Percentiles rank a stretch among this genome's conserved stretches.
Evolutionary conservation across 2,888 invertebrate genomes (phyloP).

Genomic region (Bedellia somnulentella): DNA sequence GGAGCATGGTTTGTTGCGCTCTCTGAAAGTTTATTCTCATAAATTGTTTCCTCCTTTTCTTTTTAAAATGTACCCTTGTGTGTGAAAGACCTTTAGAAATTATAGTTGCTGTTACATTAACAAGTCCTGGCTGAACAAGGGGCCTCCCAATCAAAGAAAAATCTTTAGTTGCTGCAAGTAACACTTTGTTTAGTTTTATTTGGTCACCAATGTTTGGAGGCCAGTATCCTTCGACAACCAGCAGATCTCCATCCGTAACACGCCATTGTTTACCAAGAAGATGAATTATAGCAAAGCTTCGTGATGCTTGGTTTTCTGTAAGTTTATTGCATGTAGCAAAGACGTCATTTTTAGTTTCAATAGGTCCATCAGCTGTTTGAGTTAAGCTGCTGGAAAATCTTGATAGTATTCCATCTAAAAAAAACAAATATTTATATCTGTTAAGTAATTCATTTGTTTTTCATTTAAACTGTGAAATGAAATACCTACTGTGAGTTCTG

Average conservation of each 20-base stretch:
- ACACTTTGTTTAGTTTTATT: constrained; percentile 80
- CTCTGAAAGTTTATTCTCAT: constrained; percentile 73
- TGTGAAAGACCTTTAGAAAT: constrained; percentile 83
- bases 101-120: constrained; percentile 77
- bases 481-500: no score
- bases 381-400: constrained; percentile 30
- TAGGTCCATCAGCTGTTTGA: constrained; percentile 18
- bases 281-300: constrained; percentile 82
- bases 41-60: constrained; percentile 76
- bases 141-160: constrained; percentile 84
- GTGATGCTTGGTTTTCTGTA: constrained; percentile 57
- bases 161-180: constrained; percentile 76
- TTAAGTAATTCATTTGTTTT: no score
- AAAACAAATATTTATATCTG: no score
- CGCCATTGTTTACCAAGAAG: constrained; percentile 83
- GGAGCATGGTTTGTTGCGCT: constrained; percentile 70
- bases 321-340: constrained; percentile 67
- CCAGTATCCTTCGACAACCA: constrained; percentile 83
- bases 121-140: constrained; percentile 71
- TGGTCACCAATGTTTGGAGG: constrained; percentile 79
- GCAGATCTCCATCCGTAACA: constrained; percentile 81
- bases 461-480: no score
- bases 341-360: constrained; percentile 46
- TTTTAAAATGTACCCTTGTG: constrained; percentile 75
- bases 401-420: constrained; percentile 37